Percentiles rank a stretch among this genome's conserved stretches.
Evolutionary conservation across 2,888 invertebrate species (phyloP).

Genomic region (Oscheius sp.): DNA sequence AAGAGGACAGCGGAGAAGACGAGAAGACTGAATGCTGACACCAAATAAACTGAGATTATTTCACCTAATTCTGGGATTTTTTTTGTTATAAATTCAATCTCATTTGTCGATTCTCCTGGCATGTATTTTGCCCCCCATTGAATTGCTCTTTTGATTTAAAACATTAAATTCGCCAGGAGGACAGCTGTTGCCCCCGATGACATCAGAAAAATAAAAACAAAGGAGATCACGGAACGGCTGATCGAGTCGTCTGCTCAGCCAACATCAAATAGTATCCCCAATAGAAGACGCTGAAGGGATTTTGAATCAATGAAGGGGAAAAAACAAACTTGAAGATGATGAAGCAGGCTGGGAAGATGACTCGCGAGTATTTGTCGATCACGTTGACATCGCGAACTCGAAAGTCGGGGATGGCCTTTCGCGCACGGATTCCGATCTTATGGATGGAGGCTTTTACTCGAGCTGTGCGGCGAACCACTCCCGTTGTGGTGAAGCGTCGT

Average conservation of each 20-base stretch:
- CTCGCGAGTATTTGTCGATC: conserved; percentile 94
- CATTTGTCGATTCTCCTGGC: too few species aligned
- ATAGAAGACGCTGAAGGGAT: conserved; percentile 57
- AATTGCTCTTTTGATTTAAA: too few species aligned
- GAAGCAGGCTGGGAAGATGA: conserved; percentile 93
- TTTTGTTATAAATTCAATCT: too few species aligned
- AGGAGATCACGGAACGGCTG: background rate
- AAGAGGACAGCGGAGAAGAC: too few species aligned
- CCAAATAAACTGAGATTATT: too few species aligned
- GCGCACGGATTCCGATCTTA: conserved; percentile 37
- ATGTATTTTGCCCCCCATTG: too few species aligned
- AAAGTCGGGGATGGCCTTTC: conserved; percentile 49
- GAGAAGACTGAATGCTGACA: too few species aligned
- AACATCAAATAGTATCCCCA: conserved; percentile 58
- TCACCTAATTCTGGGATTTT: too few species aligned
- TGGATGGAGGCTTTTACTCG: conserved; percentile 48
- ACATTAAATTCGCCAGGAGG: too few species aligned
- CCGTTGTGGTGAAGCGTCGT: conserved; percentile 37
- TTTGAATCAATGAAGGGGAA: conserved; percentile 70
- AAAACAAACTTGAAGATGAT: conserved; percentile 92
- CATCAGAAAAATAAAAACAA: background rate
- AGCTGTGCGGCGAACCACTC: conserved; percentile 39
- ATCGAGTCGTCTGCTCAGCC: conserved; percentile 7
- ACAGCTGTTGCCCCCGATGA: too few species aligned
- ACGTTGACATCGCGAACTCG: conserved; percentile 90